Conservation (phyloP, 1,140 invertebrate species). For the Zaprionus capensis region DNA sequence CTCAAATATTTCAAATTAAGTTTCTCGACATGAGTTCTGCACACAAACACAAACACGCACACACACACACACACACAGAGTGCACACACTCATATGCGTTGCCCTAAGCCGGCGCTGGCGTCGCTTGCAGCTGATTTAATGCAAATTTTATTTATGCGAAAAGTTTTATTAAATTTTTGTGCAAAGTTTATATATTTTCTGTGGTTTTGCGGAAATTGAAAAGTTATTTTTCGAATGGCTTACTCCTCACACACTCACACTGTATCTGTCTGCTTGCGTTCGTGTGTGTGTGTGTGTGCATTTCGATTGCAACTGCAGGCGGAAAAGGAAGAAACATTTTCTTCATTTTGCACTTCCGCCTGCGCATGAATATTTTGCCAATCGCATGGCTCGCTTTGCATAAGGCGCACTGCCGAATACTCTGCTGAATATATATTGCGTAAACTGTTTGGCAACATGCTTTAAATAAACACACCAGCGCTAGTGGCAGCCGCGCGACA, state of each 20-base stretch:
- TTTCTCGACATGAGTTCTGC: conserved; percentile 80
- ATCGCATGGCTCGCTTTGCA: conserved; percentile 51
- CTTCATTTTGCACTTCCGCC: conserved; percentile 75
- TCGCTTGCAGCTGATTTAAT: conserved; percentile 82
- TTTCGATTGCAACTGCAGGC: conserved; percentile 63
- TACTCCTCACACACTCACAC: conserved; percentile 47
- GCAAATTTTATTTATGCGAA: conserved; percentile 83
- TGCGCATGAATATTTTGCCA: conserved; percentile 68
- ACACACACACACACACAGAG: conserved; percentile 23
- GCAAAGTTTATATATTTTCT: conserved; percentile 83
- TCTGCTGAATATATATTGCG: conserved; percentile 54
- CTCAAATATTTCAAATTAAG: conserved; percentile 83
- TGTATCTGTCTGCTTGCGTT: not conserved
- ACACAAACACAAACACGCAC: conserved; percentile 39
- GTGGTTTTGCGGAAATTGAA: conserved; percentile 83
- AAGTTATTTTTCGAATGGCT: conserved; percentile 82
- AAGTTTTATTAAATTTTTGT: conserved; percentile 83
- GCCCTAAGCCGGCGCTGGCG: conserved; percentile 57
- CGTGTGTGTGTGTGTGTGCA: conserved; percentile 24
- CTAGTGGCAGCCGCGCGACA: conserved; percentile 18
- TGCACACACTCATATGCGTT: conserved; percentile 25
- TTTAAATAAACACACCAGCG: conserved; percentile 76
- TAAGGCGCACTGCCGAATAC: conserved; percentile 29
- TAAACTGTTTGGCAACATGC: conserved; percentile 76
- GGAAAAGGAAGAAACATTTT: conserved; percentile 81